Base-by-base conservation (phyloP, 2,797 vertebrate genomes). In the Ateles fusciceps region DNA sequence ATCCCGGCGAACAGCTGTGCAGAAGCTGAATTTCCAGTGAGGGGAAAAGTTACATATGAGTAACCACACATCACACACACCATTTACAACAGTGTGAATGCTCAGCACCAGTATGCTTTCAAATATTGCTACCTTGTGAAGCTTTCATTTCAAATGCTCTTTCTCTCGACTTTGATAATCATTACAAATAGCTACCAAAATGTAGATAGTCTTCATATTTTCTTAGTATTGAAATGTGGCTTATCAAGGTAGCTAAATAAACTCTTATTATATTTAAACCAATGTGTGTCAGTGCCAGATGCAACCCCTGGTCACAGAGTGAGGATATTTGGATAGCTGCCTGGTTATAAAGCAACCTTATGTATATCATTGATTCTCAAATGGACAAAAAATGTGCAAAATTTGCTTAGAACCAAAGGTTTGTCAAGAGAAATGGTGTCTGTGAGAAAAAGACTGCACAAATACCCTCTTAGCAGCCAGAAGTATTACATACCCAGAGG, bases 191-290 rank as follows among this genome's bases (percentile, higher is more conserved):
- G 91, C 95, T 97, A 92, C 61, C 42, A 86, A 74, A 87, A 21
- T 48, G 24, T 59, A 94, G 44, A 86, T 30, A 61, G 52, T 95
- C 42, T 87, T 95, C 85, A 33, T 75, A 86, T 93, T 96, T 97
- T 94, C 95, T 76, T 93, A 95, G 36, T 17, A 93, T 94, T 15
- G 71, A 96, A 96, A 33, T 10, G 3, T 68, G 95, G 61, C 89
- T 84, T 94, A 92, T 96, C 88, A 94, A 85, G 91, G 96, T 91
- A 97, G 80, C 79, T 96, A 96, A 97, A 97, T 90, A 96, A 97
- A 96, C 52, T 96, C 55, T 85, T 97, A 95, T 33, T 97, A 72
- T 68, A 78, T 80, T 97, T 95, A 84, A 94, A 93, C 36, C 75
- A 86, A 84, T 90, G 95, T 98, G 85, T 93, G 33, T 33, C 19